Percentiles rank a stretch among this genome's conserved stretches.
Evolutionary conservation across 1,140 invertebrate species (phyloP).

Genomic region (Eumaeus atala): DNA sequence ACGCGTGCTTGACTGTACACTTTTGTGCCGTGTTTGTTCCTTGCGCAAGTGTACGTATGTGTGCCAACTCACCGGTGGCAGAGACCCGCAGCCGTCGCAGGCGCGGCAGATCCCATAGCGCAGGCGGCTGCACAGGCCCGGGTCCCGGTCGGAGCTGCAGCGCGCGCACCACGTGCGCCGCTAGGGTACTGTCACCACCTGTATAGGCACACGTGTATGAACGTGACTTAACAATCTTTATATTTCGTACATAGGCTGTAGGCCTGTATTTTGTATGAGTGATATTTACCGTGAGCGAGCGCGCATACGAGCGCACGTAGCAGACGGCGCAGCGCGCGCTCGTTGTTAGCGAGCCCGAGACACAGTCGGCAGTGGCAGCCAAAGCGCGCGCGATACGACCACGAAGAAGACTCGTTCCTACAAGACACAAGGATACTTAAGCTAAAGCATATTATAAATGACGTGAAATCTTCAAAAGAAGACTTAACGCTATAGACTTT

Average conservation of each 20-base stretch:
- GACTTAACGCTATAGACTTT: too few relatives aligned
- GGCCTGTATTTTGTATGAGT: too few relatives aligned
- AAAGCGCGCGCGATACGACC: conserved; percentile 54
- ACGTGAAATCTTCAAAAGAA: too few relatives aligned
- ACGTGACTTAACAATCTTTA: too few relatives aligned
- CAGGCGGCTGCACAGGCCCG: conserved; percentile 17
- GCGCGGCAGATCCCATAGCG: conserved; percentile 35
- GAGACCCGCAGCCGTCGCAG: conserved; percentile 28
- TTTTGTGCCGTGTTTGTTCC: too few relatives aligned
- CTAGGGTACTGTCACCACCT: conserved; percentile 37
- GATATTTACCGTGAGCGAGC: conserved; percentile 34
- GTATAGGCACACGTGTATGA: background rate
- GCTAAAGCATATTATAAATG: too few relatives aligned
- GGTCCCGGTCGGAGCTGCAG: conserved; percentile 22
- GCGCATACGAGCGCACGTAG: conserved; percentile 36
- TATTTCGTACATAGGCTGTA: too few relatives aligned
- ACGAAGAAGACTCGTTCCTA: conserved; percentile 38
- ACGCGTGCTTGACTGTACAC: too few relatives aligned
- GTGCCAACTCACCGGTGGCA: conserved; percentile 15
- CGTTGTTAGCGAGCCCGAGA: conserved; percentile 44
- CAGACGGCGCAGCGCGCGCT: conserved; percentile 19
- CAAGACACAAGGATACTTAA: background rate
- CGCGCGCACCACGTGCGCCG: conserved; percentile 37
- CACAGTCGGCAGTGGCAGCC: conserved; percentile 58
- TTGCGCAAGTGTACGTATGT: background rate